phyloP scores from a whole-genome alignment of 2,797 vertebrate genomes.

The Zenarchopterus dispar region DNA sequence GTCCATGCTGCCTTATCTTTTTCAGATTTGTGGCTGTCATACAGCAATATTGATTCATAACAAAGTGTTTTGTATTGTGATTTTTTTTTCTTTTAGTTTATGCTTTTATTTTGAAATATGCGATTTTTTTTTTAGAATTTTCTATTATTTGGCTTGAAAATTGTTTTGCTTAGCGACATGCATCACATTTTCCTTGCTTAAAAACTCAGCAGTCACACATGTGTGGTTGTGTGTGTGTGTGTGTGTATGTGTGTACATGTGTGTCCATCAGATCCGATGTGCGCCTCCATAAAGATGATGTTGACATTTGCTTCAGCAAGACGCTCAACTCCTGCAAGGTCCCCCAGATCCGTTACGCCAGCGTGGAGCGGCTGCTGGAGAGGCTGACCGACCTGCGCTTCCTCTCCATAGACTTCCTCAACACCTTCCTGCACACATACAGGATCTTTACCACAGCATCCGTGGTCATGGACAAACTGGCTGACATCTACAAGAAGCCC shows the following conservation, averaged over 20 bases:
- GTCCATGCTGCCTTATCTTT: background rate
- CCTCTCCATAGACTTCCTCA: constrained; percentile 98
- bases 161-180: constrained; percentile 45
- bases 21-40: no score
- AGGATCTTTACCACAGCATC: constrained; percentile 94
- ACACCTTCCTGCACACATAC: constrained; percentile 98
- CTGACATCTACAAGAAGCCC: constrained; percentile 95
- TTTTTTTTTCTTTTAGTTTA: constrained; percentile 34
- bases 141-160: constrained; percentile 31
- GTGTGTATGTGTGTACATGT: constrained; percentile 63
- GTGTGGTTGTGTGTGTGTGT: constrained; percentile 71
- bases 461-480: constrained; percentile 94
- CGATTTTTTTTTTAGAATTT: background rate
- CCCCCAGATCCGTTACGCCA: constrained; percentile 97
- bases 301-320: constrained; percentile 99
- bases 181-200: constrained; percentile 50
- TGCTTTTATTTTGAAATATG: constrained; percentile 26
- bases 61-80: constrained; percentile 27
- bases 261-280: constrained; percentile 89
- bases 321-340: constrained; percentile 99
- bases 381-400: constrained; percentile 96
- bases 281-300: constrained; percentile 96
- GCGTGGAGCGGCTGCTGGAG: constrained; percentile 94
- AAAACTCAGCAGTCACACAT: constrained; percentile 71
- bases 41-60: background rate